A percentile compares a stretch with the other conserved stretches of the same genome.
Evolutionary conservation across 2,888 invertebrate genomes (phyloP).

Genomic region (Brenthis hecate): DNA sequence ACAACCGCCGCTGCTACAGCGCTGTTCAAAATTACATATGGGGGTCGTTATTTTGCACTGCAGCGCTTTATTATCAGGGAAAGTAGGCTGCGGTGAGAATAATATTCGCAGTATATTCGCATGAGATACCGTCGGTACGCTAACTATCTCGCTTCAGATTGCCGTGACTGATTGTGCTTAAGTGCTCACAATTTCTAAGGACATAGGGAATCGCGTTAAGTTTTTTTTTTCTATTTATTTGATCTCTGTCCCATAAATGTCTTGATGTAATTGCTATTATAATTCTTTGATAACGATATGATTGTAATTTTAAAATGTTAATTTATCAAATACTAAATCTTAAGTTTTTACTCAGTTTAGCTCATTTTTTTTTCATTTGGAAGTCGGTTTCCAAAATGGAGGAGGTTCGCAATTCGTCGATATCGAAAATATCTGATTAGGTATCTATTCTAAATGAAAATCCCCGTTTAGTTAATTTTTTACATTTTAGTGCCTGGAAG

Average conservation of each 20-base stretch:
- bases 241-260: background rate
- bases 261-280: background rate
- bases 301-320: too few relatives aligned
- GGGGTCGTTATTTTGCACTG: constrained; percentile 40
- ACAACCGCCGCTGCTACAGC: constrained; percentile 34
- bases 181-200: constrained; percentile 33
- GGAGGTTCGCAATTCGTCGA: too few relatives aligned
- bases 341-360: too few relatives aligned
- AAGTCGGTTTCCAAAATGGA: too few relatives aligned
- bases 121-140: constrained; percentile 43
- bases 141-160: constrained; percentile 43
- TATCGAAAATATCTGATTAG: too few relatives aligned
- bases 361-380: too few relatives aligned
- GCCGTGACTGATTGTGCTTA: constrained; percentile 36
- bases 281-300: background rate
- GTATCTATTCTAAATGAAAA: too few relatives aligned
- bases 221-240: background rate
- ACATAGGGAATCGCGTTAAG: background rate
- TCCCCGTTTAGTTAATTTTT: too few relatives aligned
- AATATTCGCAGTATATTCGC: constrained; percentile 45
- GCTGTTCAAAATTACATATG: constrained; percentile 41
- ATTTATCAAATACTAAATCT: too few relatives aligned
- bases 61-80: constrained; percentile 39
- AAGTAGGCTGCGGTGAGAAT: constrained; percentile 41
- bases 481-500: too few relatives aligned